These are phyloP conservation scores for Euphydryas editha DNA, from an alignment of 2,888 invertebrate species.

Conservation along the genomic window DNA sequence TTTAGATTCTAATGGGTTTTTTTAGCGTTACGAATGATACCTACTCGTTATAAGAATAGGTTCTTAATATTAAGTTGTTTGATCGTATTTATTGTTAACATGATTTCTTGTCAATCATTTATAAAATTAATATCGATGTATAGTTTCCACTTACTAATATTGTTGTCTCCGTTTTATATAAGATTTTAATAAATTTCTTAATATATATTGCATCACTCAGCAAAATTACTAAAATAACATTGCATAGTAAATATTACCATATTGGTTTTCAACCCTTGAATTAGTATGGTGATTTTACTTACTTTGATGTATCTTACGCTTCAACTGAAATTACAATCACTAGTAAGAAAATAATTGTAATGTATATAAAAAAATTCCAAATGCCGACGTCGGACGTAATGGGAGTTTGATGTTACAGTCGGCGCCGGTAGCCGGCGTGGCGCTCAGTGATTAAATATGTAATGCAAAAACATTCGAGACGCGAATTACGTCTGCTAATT, in stretches of 20 bases:
- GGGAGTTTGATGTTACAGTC: constrained; percentile 27
- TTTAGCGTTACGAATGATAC: no score
- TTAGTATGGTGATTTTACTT: background rate
- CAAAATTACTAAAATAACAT: no score
- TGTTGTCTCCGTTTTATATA: no score
- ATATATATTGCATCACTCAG: no score
- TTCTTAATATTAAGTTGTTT: no score
- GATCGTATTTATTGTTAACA: no score
- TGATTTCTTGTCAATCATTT: no score
- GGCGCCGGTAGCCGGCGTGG: constrained; percentile 31
- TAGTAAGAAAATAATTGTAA: constrained; percentile 16
- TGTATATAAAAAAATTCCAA: constrained; percentile 20
- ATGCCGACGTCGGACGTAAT: constrained; percentile 17
- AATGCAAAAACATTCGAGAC: constrained; percentile 30
- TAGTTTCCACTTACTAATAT: no score
- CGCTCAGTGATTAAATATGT: constrained; percentile 32
- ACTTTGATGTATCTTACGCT: background rate
- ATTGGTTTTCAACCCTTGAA: background rate
- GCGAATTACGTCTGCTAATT: constrained; percentile 19
- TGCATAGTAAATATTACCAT: background rate
- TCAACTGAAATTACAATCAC: constrained; percentile 7
- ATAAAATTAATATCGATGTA: no score
- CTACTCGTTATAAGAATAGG: no score
- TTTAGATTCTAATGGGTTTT: background rate
- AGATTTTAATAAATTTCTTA: no score